Percentiles rank a stretch among this genome's conserved stretches.
Evolutionary conservation across 2,113 vertebrate genomes (phyloP).

Genomic region (Sapajus apella): DNA sequence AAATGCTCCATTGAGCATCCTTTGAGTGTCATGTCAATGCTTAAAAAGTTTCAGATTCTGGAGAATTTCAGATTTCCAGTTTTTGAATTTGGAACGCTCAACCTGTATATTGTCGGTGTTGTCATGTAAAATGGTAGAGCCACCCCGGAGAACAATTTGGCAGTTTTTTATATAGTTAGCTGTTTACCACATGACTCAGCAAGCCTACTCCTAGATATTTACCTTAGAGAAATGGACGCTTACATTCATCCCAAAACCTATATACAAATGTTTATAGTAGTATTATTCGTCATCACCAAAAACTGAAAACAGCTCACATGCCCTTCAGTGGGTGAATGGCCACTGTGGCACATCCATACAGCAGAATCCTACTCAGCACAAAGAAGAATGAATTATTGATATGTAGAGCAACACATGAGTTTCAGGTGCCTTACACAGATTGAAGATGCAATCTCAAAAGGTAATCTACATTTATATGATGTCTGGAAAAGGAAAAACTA

Average conservation of each 20-base stretch:
- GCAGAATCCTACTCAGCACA: not conserved
- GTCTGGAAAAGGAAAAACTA: not conserved
- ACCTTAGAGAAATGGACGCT: not conserved
- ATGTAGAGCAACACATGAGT: not conserved
- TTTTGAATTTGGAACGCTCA: not conserved
- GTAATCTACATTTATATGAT: not conserved
- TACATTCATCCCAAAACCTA: not conserved
- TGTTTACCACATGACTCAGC: not conserved
- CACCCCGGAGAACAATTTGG: not conserved
- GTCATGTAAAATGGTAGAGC: not conserved
- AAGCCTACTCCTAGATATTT: not conserved
- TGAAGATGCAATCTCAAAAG: not conserved
- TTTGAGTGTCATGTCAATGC: not conserved
- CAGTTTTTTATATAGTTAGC: not conserved
- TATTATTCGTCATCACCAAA: not conserved
- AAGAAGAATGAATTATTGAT: not conserved
- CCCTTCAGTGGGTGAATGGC: not conserved
- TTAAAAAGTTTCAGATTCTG: not conserved
- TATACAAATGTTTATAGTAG: not conserved
- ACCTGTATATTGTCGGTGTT: not conserved
- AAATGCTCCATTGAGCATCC: not conserved
- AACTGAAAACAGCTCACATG: not conserved
- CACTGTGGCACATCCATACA: not conserved
- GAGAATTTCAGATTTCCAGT: not conserved
- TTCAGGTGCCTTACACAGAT: not conserved